A percentile compares a stretch with the other conserved stretches of the same genome.
phyloP scores from a whole-genome alignment of 2,888 invertebrate species.

The Ophonus ardosiacus region DNA sequence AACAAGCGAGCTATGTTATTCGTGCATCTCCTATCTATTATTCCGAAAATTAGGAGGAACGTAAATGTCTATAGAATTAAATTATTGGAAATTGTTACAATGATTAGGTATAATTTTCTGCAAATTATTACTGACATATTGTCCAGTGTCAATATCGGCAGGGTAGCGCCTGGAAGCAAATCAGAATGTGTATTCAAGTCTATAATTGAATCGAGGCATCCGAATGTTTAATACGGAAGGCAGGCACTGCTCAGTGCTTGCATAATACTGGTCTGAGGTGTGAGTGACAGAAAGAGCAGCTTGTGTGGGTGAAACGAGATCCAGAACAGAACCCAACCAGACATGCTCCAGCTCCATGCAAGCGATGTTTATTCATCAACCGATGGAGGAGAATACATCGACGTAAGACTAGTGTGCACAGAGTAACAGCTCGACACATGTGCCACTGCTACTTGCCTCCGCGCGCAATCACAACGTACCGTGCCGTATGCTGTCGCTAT shows the following conservation, averaged over 20 bases:
- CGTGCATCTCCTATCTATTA: too few species aligned
- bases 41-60: too few species aligned
- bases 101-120: too few species aligned
- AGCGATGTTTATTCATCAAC: slow-evolving; percentile 50
- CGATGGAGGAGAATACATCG: slow-evolving; percentile 36
- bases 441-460: neutral
- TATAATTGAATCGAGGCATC: slow-evolving; percentile 74
- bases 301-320: slow-evolving; percentile 14
- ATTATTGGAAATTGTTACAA: too few species aligned
- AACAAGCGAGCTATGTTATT: too few species aligned
- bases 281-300: slow-evolving; percentile 4
- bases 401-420: slow-evolving; percentile 37
- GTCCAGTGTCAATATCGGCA: neutral
- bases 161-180: slow-evolving; percentile 66
- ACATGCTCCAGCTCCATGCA: slow-evolving; percentile 38
- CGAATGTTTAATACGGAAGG: slow-evolving; percentile 74
- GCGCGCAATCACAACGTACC: slow-evolving; percentile 8
- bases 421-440: slow-evolving; percentile 30
- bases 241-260: slow-evolving; percentile 70
- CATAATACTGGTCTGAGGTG: slow-evolving; percentile 70
- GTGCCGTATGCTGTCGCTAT: neutral
- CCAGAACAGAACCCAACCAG: neutral
- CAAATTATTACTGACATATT: too few species aligned
- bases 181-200: slow-evolving; percentile 73
- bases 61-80: too few species aligned